A percentile compares a stretch with the other conserved stretches of the same genome.
Evolutionary conservation across 2,797 vertebrate species (phyloP).

Genomic region (Erithacus rubecula): DNA sequence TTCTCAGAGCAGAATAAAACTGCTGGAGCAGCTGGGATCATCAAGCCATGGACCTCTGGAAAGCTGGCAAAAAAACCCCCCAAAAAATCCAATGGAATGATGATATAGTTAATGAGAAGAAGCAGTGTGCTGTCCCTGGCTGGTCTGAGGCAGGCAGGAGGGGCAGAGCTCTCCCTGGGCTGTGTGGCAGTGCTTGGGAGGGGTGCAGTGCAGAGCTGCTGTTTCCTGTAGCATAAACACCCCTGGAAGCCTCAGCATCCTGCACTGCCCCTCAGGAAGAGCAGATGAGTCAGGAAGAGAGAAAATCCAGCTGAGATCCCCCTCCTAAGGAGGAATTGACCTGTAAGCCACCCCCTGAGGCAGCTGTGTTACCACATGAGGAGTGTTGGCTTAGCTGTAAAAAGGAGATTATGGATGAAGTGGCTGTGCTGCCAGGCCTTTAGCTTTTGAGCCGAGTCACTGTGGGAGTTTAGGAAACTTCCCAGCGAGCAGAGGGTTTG

Average conservation of each 20-base stretch:
- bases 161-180: rapidly evolving
- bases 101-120: neutral
- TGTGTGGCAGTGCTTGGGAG: rapidly evolving
- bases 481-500: neutral
- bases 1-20: neutral
- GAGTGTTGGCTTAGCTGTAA: neutral
- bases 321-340: neutral
- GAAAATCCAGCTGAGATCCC: neutral
- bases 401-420: neutral
- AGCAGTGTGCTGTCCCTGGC: neutral
- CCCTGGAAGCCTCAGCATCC: neutral
- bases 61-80: neutral
- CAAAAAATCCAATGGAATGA: neutral
- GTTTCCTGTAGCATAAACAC: rapidly evolving
- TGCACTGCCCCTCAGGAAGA: neutral
- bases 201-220: too few relatives aligned
- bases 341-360: neutral
- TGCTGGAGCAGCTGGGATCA: neutral
- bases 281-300: neutral
- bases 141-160: neutral
- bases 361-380: rapidly evolving
- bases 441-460: neutral
- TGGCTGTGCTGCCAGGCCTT: neutral
- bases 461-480: neutral
- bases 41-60: neutral